Evolutionary conservation across 2,113 vertebrate species (phyloP), one percentile per base, ranked within the genome.

Genomic region (Oncorhynchus clarkii): DNA sequence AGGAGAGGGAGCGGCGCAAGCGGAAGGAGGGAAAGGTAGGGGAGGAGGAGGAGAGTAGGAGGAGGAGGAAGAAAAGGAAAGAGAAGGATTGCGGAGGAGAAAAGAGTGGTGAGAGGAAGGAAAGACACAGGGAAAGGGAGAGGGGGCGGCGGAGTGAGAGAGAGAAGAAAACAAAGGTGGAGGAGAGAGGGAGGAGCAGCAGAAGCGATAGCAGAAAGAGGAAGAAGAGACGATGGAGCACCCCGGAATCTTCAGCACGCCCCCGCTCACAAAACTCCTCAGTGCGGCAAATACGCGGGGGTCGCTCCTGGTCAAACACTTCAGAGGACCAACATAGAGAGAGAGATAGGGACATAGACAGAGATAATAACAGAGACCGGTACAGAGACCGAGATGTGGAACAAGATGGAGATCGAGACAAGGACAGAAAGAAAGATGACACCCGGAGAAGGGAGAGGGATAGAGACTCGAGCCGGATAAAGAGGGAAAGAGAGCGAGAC

Each of bases 191-290:
- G 18, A 78, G 88, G 74, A 90, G 86, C 57, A 92, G 92, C 71
- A 82, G 89, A 27, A 93, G 91, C 77, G 90, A 84, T 48, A 93
- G 92, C 74, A 80, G 70, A 3, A 93, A 91, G 80, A 91, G 89
- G 64, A 94, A 91, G 84, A 93, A 90, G 70, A 86, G 85, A 48
- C 84, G 59, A 16, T 86, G 84, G 68, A 84, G 80, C 71, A 90
- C 89, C 74, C 90, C 88, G 0, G 91, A 93, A 49, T 73, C 71
- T 0, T 83, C 89, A 16, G 14, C 51, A 54, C 51, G 51, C 12
- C 51, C 51, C 1, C 80, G 71, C 18, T 88, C 89, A 3, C 77
- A 81, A n/a, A 90, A 84, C 51, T 85, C 89, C 0, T 84, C 84
- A 2, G 79, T 73, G 34, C 82, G 72, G 57, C 87, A 82, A 0